Evolutionary conservation across 2,888 invertebrate species (phyloP).

Genomic region (Galeruca laticollis): DNA sequence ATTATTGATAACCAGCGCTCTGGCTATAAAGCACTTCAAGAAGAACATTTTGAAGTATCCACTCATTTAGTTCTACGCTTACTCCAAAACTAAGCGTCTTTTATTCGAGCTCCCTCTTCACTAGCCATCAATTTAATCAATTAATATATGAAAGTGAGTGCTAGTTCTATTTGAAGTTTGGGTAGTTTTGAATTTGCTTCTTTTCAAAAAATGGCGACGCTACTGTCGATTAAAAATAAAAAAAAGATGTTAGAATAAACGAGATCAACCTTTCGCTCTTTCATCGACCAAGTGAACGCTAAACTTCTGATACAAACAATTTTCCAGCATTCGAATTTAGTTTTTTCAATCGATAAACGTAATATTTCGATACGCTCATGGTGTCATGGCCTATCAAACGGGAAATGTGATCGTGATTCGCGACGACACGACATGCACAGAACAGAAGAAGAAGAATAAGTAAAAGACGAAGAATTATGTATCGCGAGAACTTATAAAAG

Average conservation of each 20-base stretch:
- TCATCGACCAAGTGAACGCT: not conserved
- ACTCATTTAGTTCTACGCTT: too few species aligned
- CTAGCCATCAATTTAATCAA: too few species aligned
- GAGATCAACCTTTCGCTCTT: not conserved
- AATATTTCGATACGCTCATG: constrained; percentile 14
- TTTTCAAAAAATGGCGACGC: too few species aligned
- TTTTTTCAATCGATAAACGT: not conserved
- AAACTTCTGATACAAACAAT: not conserved
- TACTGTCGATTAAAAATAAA: not conserved
- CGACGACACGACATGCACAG: constrained; percentile 31
- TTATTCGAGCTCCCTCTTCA: too few species aligned
- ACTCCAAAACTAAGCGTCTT: too few species aligned
- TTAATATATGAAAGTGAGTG: too few species aligned
- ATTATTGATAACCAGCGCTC: too few species aligned
- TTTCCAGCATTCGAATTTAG: not conserved
- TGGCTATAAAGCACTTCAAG: too few species aligned
- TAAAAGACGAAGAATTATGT: constrained; percentile 30
- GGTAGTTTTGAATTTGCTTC: too few species aligned
- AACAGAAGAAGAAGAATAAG: constrained; percentile 30
- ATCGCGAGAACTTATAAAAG: constrained; percentile 34
- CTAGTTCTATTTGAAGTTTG: too few species aligned
- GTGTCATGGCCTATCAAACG: constrained; percentile 24
- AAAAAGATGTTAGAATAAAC: not conserved
- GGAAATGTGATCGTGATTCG: constrained; percentile 32
- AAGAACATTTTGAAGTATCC: too few species aligned